Conservation (phyloP, 2,113 vertebrate genomes). For the Perca schrenkii region DNA sequence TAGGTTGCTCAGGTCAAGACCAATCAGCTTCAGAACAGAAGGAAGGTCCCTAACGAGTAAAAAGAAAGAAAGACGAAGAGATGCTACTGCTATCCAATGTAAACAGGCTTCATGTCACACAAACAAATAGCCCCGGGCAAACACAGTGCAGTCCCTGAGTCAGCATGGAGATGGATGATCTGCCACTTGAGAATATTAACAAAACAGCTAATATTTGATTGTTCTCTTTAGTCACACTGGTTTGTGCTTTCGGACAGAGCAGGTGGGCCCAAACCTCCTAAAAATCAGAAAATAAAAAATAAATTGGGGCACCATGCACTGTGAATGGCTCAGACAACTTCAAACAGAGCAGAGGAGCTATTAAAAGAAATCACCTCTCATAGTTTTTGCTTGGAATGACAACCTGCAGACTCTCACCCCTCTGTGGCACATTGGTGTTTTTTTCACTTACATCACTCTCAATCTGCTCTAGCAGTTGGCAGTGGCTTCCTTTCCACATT, state of each 20-base stretch:
- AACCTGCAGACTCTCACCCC: constrained; percentile 5
- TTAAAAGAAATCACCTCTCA: constrained; percentile 16
- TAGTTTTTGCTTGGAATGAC: constrained; percentile 19
- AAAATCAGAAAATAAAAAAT: constrained; percentile 9
- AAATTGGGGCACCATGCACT: not conserved
- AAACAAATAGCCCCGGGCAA: constrained; percentile 35
- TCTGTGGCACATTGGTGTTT: constrained; percentile 1
- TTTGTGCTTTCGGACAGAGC: constrained; percentile 5
- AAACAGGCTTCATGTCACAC: constrained; percentile 61
- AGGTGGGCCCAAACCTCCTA: not conserved
- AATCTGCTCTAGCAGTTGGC: not conserved
- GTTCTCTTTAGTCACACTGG: constrained; percentile 15
- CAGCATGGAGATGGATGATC: constrained; percentile 51
- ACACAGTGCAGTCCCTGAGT: constrained; percentile 52
- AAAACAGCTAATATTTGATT: constrained; percentile 38
- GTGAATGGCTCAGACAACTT: constrained; percentile 24
- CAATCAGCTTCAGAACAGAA: constrained; percentile 84
- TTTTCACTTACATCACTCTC: constrained; percentile 1
- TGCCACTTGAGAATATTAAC: constrained; percentile 29
- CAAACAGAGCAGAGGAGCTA: constrained; percentile 26
- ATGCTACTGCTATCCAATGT: constrained; percentile 36
- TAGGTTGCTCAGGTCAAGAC: constrained; percentile 82
- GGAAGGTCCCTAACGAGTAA: constrained; percentile 74
- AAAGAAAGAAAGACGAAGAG: constrained; percentile 55
- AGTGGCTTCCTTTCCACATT: constrained; percentile 25